phyloP scores from a whole-genome alignment of 2,888 invertebrate species.

The Drosophila atroscutellata region DNA sequence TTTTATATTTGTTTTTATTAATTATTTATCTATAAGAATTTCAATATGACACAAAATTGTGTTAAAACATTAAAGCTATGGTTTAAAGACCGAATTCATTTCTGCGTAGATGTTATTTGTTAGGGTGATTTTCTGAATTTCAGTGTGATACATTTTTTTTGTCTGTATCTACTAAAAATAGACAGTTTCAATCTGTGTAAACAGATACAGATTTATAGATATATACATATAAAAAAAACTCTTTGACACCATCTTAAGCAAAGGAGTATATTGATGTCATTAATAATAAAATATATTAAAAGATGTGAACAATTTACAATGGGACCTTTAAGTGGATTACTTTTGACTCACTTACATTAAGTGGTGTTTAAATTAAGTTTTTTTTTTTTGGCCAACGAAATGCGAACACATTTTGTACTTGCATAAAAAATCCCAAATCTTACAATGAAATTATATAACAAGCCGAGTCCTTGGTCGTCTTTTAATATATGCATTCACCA shows the following conservation, averaged over 20 bases:
- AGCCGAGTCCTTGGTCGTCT: neutral
- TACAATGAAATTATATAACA: slow-evolving; percentile 12
- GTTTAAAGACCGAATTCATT: neutral
- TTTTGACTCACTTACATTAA: neutral
- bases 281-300: neutral
- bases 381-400: neutral
- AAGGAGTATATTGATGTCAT: neutral
- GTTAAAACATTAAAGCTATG: too few relatives aligned
- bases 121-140: too few relatives aligned
- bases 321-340: neutral
- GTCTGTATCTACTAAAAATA: too few relatives aligned
- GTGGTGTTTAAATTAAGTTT: slow-evolving; percentile 10
- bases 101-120: neutral
- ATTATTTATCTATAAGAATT: neutral
- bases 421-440: slow-evolving; percentile 46
- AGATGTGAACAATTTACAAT: neutral
- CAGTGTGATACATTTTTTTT: too few relatives aligned
- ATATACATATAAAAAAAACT: neutral
- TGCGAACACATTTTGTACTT: slow-evolving; percentile 6
- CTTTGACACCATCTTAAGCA: neutral
- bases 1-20: neutral
- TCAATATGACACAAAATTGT: neutral
- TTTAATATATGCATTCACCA: neutral
- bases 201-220: neutral
- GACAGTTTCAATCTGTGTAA: neutral